These are phyloP conservation scores for Apaloderma vittatum DNA, from an alignment of 2,113 vertebrate species.

Conservation along the genomic window DNA sequence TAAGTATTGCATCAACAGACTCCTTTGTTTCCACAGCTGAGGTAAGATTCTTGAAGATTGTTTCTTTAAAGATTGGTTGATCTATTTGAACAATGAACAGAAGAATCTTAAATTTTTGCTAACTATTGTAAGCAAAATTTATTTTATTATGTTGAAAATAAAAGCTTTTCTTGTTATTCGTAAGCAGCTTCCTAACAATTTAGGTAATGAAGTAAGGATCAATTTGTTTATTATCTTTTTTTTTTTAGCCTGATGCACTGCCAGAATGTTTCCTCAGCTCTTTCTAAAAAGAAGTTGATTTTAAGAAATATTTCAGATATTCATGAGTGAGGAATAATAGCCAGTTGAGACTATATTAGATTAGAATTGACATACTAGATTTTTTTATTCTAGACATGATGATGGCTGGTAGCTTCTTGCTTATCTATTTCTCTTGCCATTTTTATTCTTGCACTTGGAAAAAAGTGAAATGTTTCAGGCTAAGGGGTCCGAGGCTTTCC, in stretches of 20 bases:
- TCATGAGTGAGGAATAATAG: background rate
- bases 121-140: background rate
- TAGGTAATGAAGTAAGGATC: background rate
- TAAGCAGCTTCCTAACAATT: background rate
- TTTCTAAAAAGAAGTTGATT: background rate
- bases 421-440: background rate
- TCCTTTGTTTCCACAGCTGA: conserved; percentile 94
- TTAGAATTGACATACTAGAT: background rate
- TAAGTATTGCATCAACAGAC: conserved; percentile 90
- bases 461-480: background rate
- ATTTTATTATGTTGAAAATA: background rate
- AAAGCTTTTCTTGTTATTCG: background rate
- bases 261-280: background rate
- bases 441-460: background rate
- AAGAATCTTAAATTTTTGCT: background rate
- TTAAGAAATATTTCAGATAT: background rate
- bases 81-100: background rate
- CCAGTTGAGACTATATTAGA: background rate
- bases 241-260: background rate
- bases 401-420: background rate
- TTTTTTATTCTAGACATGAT: background rate
- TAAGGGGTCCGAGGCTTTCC: background rate
- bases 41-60: conserved; percentile 76
- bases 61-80: background rate
- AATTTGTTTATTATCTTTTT: background rate